Evolutionary conservation across 2,888 invertebrate genomes (phyloP).

Genomic region (Tinea semifulvella): DNA sequence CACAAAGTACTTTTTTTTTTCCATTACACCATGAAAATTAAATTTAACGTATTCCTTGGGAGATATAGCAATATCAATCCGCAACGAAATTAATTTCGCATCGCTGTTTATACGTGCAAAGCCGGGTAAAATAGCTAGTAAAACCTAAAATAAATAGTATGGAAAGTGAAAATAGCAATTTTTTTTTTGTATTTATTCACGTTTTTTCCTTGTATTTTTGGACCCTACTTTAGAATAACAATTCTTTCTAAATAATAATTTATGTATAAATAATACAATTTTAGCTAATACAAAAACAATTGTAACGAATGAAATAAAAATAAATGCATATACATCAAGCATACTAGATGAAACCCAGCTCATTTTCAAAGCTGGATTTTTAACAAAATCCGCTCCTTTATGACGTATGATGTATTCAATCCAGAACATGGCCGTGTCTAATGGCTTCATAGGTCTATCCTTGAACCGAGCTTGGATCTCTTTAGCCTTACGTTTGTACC

Average conservation of each 20-base stretch:
- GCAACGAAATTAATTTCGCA: too few species aligned
- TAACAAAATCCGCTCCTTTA: conserved; percentile 59
- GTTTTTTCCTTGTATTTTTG: not conserved
- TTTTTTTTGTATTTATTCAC: not conserved
- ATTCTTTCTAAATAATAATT: not conserved
- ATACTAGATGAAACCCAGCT: conserved; percentile 45
- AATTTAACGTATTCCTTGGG: too few species aligned
- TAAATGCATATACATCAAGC: conserved; percentile 49
- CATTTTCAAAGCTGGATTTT: conserved; percentile 52
- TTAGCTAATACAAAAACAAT: not conserved
- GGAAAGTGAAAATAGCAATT: too few species aligned
- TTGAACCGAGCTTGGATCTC: conserved; percentile 51
- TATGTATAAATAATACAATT: not conserved
- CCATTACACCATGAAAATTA: too few species aligned
- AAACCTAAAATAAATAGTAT: too few species aligned
- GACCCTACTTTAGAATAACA: too few species aligned
- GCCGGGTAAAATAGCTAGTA: too few species aligned
- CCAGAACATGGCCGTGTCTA: conserved; percentile 64
- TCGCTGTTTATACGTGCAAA: too few species aligned
- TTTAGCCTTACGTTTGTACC: conserved; percentile 38
- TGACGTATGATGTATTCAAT: conserved; percentile 65
- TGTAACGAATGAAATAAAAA: conserved; percentile 20
- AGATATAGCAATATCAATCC: too few species aligned
- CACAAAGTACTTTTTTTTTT: too few species aligned
- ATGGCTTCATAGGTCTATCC: conserved; percentile 59